phyloP scores from a whole-genome alignment of 2,888 invertebrate genomes.

The Epistrophe grossulariae region DNA sequence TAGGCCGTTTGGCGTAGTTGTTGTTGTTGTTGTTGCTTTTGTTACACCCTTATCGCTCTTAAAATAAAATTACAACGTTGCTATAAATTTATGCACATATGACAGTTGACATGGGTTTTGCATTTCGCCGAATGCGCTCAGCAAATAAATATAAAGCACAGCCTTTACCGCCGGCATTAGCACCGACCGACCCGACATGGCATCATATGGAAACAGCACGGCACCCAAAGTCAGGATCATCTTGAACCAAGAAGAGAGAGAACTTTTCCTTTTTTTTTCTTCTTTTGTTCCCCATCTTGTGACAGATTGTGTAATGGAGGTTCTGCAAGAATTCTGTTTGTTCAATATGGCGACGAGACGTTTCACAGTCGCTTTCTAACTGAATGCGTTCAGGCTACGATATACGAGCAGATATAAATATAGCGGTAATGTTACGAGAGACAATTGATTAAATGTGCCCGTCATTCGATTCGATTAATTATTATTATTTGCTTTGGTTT shows the following conservation, averaged over 20 bases:
- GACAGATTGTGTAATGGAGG: constrained; percentile 56
- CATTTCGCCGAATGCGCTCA: constrained; percentile 66
- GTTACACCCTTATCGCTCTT: constrained; percentile 62
- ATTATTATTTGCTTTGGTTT: constrained; percentile 57
- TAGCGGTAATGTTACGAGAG: constrained; percentile 66
- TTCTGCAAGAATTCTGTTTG: constrained; percentile 13
- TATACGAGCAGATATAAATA: background rate
- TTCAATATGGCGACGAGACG: constrained; percentile 39
- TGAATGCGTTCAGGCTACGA: constrained; percentile 21
- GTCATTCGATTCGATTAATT: constrained; percentile 75
- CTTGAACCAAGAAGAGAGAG: background rate
- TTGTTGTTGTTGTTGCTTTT: constrained; percentile 47
- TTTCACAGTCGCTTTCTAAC: constrained; percentile 50
- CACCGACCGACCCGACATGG: background rate
- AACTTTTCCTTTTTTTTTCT: constrained; percentile 32
- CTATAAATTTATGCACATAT: constrained; percentile 75
- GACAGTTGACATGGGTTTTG: constrained; percentile 76
- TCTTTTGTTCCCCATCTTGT: constrained; percentile 35
- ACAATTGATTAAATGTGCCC: constrained; percentile 75
- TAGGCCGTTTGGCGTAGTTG: constrained; percentile 28
- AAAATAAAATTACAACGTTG: constrained; percentile 63
- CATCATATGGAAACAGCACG: background rate
- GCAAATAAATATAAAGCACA: constrained; percentile 39
- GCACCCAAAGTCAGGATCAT: constrained; percentile 27
- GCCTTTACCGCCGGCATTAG: constrained; percentile 4